Evolutionary conservation across 2,888 invertebrate genomes (phyloP).

Genomic region (Euclidia mi): DNA sequence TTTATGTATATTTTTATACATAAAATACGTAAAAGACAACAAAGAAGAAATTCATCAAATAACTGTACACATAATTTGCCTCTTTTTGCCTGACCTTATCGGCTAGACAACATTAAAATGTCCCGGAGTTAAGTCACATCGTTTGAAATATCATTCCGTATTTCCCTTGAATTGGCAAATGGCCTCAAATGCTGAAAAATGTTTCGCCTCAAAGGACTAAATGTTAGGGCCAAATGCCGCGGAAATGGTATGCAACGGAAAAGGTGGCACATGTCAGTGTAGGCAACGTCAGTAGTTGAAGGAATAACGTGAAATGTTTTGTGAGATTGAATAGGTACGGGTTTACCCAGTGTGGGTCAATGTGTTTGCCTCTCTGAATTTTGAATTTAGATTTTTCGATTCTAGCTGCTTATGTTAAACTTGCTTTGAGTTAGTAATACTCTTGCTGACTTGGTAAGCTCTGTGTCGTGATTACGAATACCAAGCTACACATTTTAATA

Average conservation of each 20-base stretch:
- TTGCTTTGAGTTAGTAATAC: too few species aligned
- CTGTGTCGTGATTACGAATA: too few species aligned
- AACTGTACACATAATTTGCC: background rate
- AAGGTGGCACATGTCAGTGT: constrained; percentile 42
- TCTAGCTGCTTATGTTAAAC: too few species aligned
- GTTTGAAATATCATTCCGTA: constrained; percentile 38
- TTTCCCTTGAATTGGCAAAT: constrained; percentile 33
- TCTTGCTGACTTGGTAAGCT: too few species aligned
- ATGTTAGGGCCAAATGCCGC: constrained; percentile 46
- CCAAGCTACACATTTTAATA: too few species aligned
- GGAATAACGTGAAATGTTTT: constrained; percentile 19
- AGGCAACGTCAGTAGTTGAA: constrained; percentile 37
- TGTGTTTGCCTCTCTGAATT: background rate
- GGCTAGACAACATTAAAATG: constrained; percentile 14
- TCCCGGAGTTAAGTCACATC: constrained; percentile 1
- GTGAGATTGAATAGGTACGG: background rate
- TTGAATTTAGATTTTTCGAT: too few species aligned
- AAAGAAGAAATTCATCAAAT: background rate
- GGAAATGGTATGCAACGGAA: constrained; percentile 61
- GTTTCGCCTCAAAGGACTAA: constrained; percentile 53
- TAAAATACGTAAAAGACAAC: too few species aligned
- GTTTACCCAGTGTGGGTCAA: background rate
- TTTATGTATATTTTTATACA: too few species aligned
- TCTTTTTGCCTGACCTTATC: background rate
- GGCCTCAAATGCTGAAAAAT: constrained; percentile 57